Evolutionary conservation across 2,113 vertebrate genomes (phyloP).

Genomic region (Lamprologus ornatipinnis): DNA sequence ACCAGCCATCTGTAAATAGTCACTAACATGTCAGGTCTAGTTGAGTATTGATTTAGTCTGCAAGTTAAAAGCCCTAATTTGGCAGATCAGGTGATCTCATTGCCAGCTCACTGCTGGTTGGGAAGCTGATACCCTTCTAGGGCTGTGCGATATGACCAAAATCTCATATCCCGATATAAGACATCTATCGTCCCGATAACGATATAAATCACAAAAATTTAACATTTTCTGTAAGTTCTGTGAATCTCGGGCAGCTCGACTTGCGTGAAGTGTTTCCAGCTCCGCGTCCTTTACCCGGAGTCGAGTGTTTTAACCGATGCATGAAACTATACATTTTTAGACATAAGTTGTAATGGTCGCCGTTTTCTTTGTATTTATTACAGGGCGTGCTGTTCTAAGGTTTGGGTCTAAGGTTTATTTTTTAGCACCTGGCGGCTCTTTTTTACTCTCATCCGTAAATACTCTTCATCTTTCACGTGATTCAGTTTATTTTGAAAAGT

Average conservation of each 20-base stretch:
- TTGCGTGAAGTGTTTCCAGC: neutral
- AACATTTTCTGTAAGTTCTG: accelerated
- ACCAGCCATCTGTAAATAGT: neutral
- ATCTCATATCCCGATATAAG: neutral
- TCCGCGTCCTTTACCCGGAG: accelerated
- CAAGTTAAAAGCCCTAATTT: neutral
- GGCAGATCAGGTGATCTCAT: neutral
- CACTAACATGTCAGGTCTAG: neutral
- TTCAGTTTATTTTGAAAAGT: too few relatives aligned
- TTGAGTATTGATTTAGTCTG: accelerated
- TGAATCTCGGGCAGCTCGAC: neutral
- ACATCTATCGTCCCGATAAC: accelerated
- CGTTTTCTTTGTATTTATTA: neutral
- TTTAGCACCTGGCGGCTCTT: too few relatives aligned
- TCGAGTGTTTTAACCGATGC: accelerated
- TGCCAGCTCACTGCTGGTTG: neutral
- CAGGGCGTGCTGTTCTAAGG: too few relatives aligned
- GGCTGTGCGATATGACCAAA: neutral
- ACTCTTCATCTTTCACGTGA: too few relatives aligned
- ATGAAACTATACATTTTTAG: neutral
- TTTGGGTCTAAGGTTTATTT: too few relatives aligned
- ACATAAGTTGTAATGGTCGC: accelerated
- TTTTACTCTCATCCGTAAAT: accelerated
- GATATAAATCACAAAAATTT: accelerated
- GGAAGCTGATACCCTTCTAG: neutral